Evolutionary conservation across 2,888 invertebrate genomes (phyloP).

Genomic region (Pristionchus maxplancki): DNA sequence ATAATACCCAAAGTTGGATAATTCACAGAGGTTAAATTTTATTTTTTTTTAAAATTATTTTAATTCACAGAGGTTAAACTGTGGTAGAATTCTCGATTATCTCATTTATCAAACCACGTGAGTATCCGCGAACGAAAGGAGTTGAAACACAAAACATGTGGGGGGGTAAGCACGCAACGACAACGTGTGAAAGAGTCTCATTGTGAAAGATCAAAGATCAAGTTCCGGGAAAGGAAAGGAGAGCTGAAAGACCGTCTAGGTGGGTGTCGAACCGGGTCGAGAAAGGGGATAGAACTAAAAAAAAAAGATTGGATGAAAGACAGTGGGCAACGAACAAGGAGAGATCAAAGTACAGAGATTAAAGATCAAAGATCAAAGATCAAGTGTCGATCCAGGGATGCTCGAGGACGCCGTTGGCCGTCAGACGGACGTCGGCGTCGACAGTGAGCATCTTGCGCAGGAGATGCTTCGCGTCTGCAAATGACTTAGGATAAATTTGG

Average conservation of each 20-base stretch:
- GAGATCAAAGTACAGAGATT: neutral
- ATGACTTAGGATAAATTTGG: too few species aligned
- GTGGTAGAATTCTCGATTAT: neutral
- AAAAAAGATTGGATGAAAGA: neutral
- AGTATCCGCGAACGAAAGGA: neutral
- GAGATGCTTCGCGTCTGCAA: slow-evolving; percentile 67
- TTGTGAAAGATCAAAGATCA: slow-evolving; percentile 45
- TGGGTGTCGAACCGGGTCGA: slow-evolving; percentile 23
- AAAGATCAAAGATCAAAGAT: slow-evolving; percentile 24
- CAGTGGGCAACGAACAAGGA: neutral
- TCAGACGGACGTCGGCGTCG: slow-evolving; percentile 60
- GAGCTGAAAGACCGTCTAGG: slow-evolving; percentile 33
- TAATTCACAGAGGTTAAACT: too few species aligned
- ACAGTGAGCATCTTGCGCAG: slow-evolving; percentile 64
- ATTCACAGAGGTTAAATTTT: too few species aligned
- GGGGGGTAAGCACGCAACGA: neutral
- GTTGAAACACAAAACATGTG: slow-evolving; percentile 15
- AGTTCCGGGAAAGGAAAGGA: neutral
- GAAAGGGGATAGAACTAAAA: neutral
- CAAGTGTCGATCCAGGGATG: slow-evolving; percentile 63
- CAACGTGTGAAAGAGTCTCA: slow-evolving; percentile 18
- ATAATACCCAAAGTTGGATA: too few species aligned
- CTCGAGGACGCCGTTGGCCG: slow-evolving; percentile 59
- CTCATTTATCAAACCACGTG: slow-evolving; percentile 1
- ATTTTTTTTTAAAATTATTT: too few species aligned